phyloP scores from a whole-genome alignment of 1,140 invertebrate genomes.

The Drosophila parvula region DNA sequence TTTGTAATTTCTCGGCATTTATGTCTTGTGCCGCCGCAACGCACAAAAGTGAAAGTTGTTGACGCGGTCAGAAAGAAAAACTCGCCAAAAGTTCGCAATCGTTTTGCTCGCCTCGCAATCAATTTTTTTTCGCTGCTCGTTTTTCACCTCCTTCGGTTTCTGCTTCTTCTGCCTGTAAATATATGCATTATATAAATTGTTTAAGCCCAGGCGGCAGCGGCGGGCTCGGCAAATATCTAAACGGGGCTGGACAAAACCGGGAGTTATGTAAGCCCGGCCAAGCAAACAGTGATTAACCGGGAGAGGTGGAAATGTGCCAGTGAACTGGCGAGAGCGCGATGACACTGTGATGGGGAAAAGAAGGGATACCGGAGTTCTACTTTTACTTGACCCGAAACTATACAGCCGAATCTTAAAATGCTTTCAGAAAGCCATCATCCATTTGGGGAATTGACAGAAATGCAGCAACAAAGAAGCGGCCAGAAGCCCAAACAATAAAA shows the following conservation, averaged over 20 bases:
- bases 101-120: conserved; percentile 52
- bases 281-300: conserved; percentile 4
- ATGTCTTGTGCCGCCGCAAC: conserved; percentile 30
- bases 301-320: conserved; percentile 24
- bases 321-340: conserved; percentile 4
- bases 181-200: conserved; percentile 73
- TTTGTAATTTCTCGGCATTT: conserved; percentile 63
- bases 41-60: conserved; percentile 77
- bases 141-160: conserved; percentile 33
- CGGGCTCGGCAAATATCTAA: conserved; percentile 22
- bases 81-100: conserved; percentile 56
- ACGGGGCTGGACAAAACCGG: conserved; percentile 44
- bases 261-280: conserved; percentile 25
- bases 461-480: conserved; percentile 17
- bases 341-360: neutral
- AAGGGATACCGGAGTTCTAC: conserved; percentile 23
- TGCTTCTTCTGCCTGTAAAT: conserved; percentile 47
- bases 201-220: conserved; percentile 32
- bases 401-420: conserved; percentile 13
- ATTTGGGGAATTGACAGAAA: conserved; percentile 26
- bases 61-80: conserved; percentile 70
- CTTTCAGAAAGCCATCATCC: conserved; percentile 42
- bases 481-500: conserved; percentile 57
- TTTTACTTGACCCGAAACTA: conserved; percentile 43
- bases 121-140: conserved; percentile 53